phyloP scores from a whole-genome alignment of 2,888 invertebrate genomes.

The Sarcophaga subvicina region DNA sequence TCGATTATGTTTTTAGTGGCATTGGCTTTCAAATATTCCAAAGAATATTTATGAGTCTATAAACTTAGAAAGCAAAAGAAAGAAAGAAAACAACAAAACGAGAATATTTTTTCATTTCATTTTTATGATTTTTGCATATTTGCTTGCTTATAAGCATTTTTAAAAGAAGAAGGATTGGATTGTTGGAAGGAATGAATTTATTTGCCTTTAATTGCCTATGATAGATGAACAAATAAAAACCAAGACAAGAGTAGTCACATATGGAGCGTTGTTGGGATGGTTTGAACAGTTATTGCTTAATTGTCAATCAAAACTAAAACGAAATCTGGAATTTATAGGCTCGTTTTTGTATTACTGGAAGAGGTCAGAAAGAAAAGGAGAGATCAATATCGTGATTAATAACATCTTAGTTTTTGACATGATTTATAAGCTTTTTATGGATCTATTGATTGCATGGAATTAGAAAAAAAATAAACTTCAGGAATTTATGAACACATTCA shows the following conservation, averaged over 20 bases:
- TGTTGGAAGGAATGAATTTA: not conserved
- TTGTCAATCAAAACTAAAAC: conserved; percentile 2
- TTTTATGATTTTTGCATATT: conserved; percentile 50
- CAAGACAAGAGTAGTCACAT: not conserved
- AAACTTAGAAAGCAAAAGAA: conserved; percentile 13
- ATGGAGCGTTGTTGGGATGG: not conserved
- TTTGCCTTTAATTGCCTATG: conserved; percentile 1
- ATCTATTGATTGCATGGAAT: too few relatives aligned
- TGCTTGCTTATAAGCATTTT: conserved; percentile 32
- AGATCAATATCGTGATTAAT: not conserved
- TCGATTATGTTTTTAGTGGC: conserved; percentile 48
- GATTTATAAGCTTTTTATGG: too few relatives aligned
- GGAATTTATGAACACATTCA: too few relatives aligned
- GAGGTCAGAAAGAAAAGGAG: not conserved
- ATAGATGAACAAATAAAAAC: not conserved
- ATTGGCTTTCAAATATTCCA: conserved; percentile 47
- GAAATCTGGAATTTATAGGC: not conserved
- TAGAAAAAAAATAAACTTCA: too few relatives aligned
- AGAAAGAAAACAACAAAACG: not conserved
- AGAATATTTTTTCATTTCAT: conserved; percentile 15
- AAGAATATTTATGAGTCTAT: conserved; percentile 66
- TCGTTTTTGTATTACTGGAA: not conserved
- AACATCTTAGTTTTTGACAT: not conserved
- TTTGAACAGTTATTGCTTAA: conserved; percentile 1
- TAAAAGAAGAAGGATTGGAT: not conserved